Evolutionary conservation across 2,888 invertebrate genomes (phyloP).

Genomic region (Timema podura): DNA sequence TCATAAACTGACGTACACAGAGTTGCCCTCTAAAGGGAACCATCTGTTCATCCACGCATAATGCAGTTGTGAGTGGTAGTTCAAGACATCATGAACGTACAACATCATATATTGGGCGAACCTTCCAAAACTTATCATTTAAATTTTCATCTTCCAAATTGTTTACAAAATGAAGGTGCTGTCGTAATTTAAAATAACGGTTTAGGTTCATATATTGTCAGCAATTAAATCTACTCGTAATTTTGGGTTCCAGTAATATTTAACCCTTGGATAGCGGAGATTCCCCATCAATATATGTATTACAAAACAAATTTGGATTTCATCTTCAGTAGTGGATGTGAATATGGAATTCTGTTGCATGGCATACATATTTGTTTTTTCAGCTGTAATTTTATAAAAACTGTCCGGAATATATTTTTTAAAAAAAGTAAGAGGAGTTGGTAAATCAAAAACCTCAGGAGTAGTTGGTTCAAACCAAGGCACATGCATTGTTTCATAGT

Average conservation of each 20-base stretch:
- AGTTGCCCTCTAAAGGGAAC: conserved; percentile 34
- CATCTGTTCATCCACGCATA: conserved; percentile 34
- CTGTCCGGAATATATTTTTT: neutral
- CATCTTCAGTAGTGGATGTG: conserved; percentile 14
- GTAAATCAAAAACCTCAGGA: no score
- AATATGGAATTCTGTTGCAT: conserved; percentile 20
- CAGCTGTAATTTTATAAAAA: neutral
- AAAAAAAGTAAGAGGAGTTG: conserved; percentile 3
- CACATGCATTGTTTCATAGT: no score
- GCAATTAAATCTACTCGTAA: conserved; percentile 29
- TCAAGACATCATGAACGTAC: conserved; percentile 30
- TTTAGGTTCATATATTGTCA: conserved; percentile 18
- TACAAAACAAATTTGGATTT: conserved; percentile 20
- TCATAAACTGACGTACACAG: conserved; percentile 21
- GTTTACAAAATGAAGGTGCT: conserved; percentile 33
- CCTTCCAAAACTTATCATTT: conserved; percentile 33
- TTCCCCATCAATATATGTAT: conserved; percentile 19
- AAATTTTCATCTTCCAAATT: conserved; percentile 26
- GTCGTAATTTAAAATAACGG: conserved; percentile 31
- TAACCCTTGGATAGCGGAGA: conserved; percentile 24
- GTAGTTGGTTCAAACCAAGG: no score
- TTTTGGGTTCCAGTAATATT: conserved; percentile 26
- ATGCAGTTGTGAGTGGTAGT: conserved; percentile 29
- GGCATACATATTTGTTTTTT: conserved; percentile 24
- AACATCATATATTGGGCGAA: conserved; percentile 33